Evolutionary conservation across 2,113 vertebrate genomes (phyloP).

Genomic region (Hassar affinis): DNA sequence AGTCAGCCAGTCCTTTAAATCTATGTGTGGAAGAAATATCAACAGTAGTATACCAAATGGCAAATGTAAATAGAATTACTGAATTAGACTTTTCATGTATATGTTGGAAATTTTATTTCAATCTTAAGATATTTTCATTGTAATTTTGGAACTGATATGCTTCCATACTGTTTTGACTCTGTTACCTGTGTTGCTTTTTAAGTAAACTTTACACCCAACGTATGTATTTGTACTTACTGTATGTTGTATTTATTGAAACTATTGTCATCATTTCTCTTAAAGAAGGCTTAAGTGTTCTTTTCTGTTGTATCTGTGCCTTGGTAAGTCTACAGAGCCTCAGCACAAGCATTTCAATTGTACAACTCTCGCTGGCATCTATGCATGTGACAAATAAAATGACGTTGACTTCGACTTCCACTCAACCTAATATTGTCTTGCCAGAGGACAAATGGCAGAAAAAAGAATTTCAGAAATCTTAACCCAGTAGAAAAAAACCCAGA

Average conservation of each 20-base stretch:
- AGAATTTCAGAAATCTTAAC: not conserved
- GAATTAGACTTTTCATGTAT: too few relatives aligned
- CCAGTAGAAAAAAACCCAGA: too few relatives aligned
- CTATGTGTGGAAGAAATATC: too few relatives aligned
- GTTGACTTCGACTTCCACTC: not conserved
- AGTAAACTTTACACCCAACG: not conserved
- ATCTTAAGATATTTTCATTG: too few relatives aligned
- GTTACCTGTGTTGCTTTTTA: not conserved
- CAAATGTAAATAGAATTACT: too few relatives aligned
- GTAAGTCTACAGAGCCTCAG: not conserved
- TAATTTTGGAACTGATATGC: too few relatives aligned
- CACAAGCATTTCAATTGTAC: not conserved
- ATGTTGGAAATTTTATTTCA: too few relatives aligned
- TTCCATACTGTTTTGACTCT: not conserved
- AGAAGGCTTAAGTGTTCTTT: not conserved
- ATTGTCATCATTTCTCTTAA: not conserved
- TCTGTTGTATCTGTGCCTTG: not conserved
- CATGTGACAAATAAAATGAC: not conserved
- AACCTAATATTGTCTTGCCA: not conserved
- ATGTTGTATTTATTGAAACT: not conserved
- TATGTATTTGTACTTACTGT: not conserved
- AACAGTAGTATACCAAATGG: too few relatives aligned
- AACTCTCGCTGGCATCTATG: not conserved
- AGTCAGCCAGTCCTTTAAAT: too few relatives aligned
- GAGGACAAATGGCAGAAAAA: not conserved